Conservation (phyloP, 1,140 invertebrate species). For the Brachionus koreanus region DNA sequence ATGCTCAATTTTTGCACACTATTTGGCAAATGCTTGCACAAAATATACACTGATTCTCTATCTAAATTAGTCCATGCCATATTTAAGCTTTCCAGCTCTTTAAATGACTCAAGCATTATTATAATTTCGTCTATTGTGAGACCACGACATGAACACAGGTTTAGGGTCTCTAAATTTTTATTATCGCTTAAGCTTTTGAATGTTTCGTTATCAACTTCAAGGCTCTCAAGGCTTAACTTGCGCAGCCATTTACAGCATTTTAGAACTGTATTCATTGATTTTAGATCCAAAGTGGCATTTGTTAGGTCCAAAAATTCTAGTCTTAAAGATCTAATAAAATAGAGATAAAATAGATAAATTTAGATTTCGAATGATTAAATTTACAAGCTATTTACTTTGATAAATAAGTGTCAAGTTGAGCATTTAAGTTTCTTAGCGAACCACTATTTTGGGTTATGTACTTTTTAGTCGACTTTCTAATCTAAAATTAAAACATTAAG, state of each 20-base stretch:
- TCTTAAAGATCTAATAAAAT: conserved; percentile 57
- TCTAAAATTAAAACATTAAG: background rate
- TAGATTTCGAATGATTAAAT: background rate
- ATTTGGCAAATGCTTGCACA: conserved; percentile 65
- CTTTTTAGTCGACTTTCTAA: conserved; percentile 14
- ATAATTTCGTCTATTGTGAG: conserved; percentile 64
- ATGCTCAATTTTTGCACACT: conserved; percentile 71
- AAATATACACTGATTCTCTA: conserved; percentile 62
- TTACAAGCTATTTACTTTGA: conserved; percentile 45
- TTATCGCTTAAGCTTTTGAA: conserved; percentile 66
- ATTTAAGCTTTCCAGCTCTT: conserved; percentile 72
- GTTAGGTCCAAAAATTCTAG: conserved; percentile 78
- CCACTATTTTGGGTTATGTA: background rate
- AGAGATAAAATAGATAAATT: background rate
- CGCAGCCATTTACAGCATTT: conserved; percentile 67
- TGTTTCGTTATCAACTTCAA: conserved; percentile 64
- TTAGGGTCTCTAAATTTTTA: conserved; percentile 67
- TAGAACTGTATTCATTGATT: conserved; percentile 65
- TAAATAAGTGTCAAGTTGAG: conserved; percentile 11
- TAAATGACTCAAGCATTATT: conserved; percentile 61
- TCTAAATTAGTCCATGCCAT: conserved; percentile 74
- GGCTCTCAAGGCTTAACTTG: conserved; percentile 78
- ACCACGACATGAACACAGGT: conserved; percentile 70
- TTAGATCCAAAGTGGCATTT: conserved; percentile 67
- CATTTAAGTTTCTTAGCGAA: conserved; percentile 48